phyloP scores from a whole-genome alignment of 2,888 invertebrate species.

The Biston stratarius region DNA sequence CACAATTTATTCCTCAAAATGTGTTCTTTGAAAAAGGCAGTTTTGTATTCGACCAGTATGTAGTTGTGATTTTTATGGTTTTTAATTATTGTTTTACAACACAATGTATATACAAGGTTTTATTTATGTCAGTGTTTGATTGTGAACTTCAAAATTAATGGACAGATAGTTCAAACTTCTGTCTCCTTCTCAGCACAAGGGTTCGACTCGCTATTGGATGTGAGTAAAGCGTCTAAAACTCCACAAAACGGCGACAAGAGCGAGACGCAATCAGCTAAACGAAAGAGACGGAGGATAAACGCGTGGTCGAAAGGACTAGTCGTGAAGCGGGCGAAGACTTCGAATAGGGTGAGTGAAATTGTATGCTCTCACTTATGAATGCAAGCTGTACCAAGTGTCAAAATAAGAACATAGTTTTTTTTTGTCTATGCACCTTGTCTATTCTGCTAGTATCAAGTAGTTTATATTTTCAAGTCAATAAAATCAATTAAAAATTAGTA shows the following conservation, averaged over 20 bases:
- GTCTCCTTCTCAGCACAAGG: slow-evolving; percentile 52
- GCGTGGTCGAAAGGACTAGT: slow-evolving; percentile 80
- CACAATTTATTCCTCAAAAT: no score
- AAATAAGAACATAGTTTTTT: no score
- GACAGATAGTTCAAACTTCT: slow-evolving; percentile 30
- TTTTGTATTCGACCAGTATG: no score
- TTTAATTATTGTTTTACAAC: no score
- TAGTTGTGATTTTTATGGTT: no score
- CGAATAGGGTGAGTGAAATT: slow-evolving; percentile 65
- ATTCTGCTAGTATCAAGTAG: no score
- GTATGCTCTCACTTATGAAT: not conserved
- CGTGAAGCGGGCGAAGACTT: slow-evolving; percentile 69
- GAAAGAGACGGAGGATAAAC: slow-evolving; percentile 76
- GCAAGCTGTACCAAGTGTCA: no score
- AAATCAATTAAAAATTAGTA: no score
- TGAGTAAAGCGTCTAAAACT: slow-evolving; percentile 61
- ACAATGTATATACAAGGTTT: not conserved
- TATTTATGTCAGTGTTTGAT: not conserved
- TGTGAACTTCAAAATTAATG: slow-evolving; percentile 34
- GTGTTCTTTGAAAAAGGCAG: no score
- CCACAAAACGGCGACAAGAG: slow-evolving; percentile 75
- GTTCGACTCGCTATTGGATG: slow-evolving; percentile 58
- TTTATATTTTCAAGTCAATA: no score
- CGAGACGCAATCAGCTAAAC: slow-evolving; percentile 67
- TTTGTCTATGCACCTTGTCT: no score